Conservation (phyloP, 2,888 invertebrate genomes). For the Drosophila differens region DNA sequence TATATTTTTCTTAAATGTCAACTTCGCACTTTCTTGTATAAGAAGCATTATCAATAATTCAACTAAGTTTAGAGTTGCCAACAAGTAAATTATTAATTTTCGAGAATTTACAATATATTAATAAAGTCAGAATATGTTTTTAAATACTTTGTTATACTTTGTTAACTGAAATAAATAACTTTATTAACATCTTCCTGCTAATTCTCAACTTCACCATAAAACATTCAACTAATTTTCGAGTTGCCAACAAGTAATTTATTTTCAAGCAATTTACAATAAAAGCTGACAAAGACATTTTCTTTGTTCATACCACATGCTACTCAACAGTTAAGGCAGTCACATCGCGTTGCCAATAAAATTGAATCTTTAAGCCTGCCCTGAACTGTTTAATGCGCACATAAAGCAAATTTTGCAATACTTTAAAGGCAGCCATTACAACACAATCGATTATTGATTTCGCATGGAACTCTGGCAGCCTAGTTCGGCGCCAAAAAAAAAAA, state of each 20-base stretch:
- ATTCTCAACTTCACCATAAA: neutral
- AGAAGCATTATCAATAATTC: neutral
- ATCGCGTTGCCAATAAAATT: neutral
- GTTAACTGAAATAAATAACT: neutral
- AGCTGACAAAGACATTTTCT: neutral
- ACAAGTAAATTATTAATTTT: neutral
- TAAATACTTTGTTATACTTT: neutral
- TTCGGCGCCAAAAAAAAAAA: slow-evolving; percentile 39
- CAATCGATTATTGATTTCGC: slow-evolving; percentile 78
- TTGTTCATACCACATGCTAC: neutral
- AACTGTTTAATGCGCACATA: slow-evolving; percentile 59
- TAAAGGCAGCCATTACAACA: slow-evolving; percentile 53
- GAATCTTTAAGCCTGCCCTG: slow-evolving; percentile 19
- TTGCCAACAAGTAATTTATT: neutral
- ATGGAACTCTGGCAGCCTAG: slow-evolving; percentile 64
- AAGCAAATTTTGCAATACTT: slow-evolving; percentile 40
- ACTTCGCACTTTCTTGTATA: neutral
- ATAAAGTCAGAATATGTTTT: neutral
- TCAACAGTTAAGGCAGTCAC: neutral
- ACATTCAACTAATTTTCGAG: neutral
- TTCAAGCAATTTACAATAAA: too few relatives aligned
- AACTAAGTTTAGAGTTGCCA: neutral
- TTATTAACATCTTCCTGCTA: neutral
- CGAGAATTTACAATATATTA: neutral
- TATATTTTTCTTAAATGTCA: neutral